These are phyloP conservation scores for Tipula lateralis DNA, from an alignment of 2,888 invertebrate species.

Conservation along the genomic window DNA sequence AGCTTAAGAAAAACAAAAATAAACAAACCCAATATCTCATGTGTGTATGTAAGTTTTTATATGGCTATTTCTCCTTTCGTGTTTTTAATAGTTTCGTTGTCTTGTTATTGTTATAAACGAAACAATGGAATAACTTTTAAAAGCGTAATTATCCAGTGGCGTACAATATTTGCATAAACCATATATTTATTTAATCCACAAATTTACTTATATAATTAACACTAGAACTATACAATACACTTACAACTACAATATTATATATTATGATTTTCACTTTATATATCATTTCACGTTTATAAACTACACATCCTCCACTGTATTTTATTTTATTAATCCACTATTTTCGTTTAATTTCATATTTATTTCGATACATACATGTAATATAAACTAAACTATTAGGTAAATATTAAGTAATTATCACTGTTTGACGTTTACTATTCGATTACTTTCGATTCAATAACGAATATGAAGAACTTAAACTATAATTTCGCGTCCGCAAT, in stretches of 20 bases:
- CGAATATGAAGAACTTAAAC: neutral
- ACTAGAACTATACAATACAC: neutral
- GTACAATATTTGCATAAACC: neutral
- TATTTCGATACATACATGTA: neutral
- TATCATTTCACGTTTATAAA: neutral
- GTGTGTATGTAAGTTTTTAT: too few species aligned
- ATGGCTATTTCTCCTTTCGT: neutral
- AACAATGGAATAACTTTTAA: constrained; percentile 14
- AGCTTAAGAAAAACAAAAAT: neutral
- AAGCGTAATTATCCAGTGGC: constrained; percentile 24
- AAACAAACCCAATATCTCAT: neutral
- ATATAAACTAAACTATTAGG: neutral
- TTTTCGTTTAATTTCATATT: neutral
- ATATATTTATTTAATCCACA: neutral
- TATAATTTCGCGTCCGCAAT: neutral
- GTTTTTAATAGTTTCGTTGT: neutral
- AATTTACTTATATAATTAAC: neutral
- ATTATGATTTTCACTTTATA: neutral
- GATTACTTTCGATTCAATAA: neutral
- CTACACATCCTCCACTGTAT: neutral
- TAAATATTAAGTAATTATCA: neutral
- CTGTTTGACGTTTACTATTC: too few species aligned
- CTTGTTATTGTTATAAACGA: neutral
- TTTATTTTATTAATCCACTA: neutral
- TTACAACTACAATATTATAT: neutral